Evolutionary conservation across 2,797 vertebrate genomes (phyloP).

Genomic region (Cheirogaleus major): DNA sequence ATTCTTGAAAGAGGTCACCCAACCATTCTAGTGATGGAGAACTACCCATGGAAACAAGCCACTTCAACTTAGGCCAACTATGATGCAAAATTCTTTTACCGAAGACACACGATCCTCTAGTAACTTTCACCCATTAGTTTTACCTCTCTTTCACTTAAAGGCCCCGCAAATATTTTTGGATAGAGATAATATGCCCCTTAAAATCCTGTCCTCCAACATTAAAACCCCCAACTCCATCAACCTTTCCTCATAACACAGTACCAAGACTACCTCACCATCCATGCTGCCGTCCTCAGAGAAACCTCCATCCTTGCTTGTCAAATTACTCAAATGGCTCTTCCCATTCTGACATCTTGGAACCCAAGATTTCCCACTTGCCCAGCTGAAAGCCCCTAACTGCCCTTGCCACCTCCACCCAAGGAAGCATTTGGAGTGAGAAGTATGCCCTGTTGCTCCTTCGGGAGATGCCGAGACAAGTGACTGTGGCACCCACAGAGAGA

Average conservation of each 20-base stretch:
- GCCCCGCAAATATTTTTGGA: not conserved
- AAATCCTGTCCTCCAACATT: not conserved
- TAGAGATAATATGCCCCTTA: not conserved
- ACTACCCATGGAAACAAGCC: not conserved
- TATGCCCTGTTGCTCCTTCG: slow-evolving; percentile 22
- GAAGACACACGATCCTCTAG: not conserved
- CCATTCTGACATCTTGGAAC: not conserved
- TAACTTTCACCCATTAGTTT: not conserved
- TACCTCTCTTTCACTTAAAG: not conserved
- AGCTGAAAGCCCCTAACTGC: not conserved
- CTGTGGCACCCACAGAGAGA: not conserved
- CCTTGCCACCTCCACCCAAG: not conserved
- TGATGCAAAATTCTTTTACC: not conserved
- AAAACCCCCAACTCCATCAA: not conserved
- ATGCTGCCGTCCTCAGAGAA: not conserved
- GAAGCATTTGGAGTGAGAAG: not conserved
- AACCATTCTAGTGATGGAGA: not conserved
- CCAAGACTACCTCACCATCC: not conserved
- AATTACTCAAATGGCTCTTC: not conserved
- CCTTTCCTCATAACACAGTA: not conserved
- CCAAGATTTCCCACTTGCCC: not conserved
- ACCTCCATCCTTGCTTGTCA: not conserved
- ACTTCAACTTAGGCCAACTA: slow-evolving; percentile 1
- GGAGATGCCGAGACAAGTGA: not conserved
- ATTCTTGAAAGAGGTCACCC: not conserved